These are phyloP conservation scores for Orthonychiurus folsomi DNA, from an alignment of 2,888 invertebrate genomes.

Conservation along the genomic window DNA sequence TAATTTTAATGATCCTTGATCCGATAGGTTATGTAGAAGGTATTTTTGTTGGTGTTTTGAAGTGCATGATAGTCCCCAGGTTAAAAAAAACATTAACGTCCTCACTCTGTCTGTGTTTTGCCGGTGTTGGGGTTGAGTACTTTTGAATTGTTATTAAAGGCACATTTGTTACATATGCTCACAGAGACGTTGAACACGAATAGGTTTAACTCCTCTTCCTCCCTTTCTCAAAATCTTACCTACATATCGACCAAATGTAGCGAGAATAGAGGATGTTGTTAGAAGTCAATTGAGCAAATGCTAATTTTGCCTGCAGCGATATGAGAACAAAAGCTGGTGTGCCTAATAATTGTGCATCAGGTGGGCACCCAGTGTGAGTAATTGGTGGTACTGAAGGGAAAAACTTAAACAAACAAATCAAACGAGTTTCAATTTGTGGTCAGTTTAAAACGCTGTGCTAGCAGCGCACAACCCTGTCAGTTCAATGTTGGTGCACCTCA, in stretches of 20 bases:
- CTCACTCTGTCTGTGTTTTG: neutral
- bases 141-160: neutral
- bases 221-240: neutral
- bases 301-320: neutral
- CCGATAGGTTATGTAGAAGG: neutral
- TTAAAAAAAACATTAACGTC: neutral
- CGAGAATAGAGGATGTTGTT: constrained; percentile 13
- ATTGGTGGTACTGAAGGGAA: neutral
- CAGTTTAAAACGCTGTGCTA: too few relatives aligned
- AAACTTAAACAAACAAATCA: neutral
- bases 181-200: neutral
- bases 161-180: neutral
- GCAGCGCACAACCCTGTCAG: too few relatives aligned
- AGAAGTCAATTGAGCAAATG: constrained; percentile 9
- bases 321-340: neutral
- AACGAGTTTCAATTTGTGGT: neutral
- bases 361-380: neutral
- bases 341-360: neutral
- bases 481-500: too few relatives aligned
- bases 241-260: neutral
- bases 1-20: neutral
- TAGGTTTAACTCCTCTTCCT: neutral
- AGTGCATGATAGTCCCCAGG: neutral
- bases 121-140: neutral
- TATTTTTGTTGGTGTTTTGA: neutral